These are phyloP conservation scores for Hypsopygia costalis DNA, from an alignment of 2,888 invertebrate species.

Conservation along the genomic window DNA sequence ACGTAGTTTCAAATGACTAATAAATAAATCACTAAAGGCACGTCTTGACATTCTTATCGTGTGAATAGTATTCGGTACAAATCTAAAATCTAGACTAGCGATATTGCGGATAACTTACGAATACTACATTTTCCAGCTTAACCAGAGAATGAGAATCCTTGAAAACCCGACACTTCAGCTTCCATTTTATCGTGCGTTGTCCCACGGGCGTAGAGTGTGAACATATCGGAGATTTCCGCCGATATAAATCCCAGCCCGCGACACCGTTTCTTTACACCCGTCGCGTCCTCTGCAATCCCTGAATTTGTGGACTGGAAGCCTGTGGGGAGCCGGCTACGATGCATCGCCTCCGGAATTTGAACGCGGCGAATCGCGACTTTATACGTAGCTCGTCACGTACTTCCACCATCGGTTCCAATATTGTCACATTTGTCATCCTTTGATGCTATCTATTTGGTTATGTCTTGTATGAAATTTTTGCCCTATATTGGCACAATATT, in stretches of 20 bases:
- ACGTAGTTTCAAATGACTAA: no score
- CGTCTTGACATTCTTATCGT: neutral
- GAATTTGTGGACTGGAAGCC: conserved; percentile 64
- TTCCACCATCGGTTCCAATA: conserved; percentile 9
- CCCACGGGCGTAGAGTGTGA: conserved; percentile 59
- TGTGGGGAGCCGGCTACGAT: conserved; percentile 27
- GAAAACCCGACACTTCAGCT: conserved; percentile 44
- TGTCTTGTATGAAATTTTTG: conserved; percentile 11
- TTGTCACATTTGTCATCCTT: conserved; percentile 19
- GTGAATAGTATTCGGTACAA: neutral
- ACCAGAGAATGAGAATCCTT: conserved; percentile 40
- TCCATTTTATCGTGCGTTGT: conserved; percentile 49
- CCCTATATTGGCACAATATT: no score
- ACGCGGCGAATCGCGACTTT: conserved; percentile 46
- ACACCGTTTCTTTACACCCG: conserved; percentile 58
- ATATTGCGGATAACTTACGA: neutral
- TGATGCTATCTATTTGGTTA: conserved; percentile 18
- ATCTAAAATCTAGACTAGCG: neutral
- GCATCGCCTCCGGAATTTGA: conserved; percentile 55
- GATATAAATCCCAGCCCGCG: conserved; percentile 68
- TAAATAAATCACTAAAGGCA: no score
- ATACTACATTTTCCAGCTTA: conserved; percentile 24
- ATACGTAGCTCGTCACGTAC: conserved; percentile 19
- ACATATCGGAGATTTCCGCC: conserved; percentile 63
- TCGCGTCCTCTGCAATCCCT: conserved; percentile 53